Conservation (phyloP, 2,797 vertebrate species). For the Picus viridis region DNA sequence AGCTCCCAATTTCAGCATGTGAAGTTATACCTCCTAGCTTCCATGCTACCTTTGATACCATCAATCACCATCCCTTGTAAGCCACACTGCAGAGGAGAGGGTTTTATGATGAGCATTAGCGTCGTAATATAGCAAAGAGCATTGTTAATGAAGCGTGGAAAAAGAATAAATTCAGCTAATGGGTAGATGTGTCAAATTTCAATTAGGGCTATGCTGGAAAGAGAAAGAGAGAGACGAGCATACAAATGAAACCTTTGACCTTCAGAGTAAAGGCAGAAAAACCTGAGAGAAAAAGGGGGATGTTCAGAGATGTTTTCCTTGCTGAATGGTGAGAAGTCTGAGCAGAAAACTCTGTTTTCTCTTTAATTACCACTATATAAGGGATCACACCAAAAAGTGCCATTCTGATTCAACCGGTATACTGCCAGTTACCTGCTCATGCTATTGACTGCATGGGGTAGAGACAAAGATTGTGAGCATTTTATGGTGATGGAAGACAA, state of each 20-base stretch:
- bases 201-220: conserved; percentile 77
- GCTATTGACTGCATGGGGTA: background rate
- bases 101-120: conserved; percentile 79
- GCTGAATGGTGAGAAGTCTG: background rate
- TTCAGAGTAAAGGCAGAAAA: conserved; percentile 70
- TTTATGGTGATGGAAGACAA: background rate
- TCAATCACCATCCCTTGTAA: conserved; percentile 77
- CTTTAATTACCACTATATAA: background rate
- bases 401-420: background rate
- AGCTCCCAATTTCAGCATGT: conserved; percentile 55
- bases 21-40: conserved; percentile 68
- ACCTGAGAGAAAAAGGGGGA: conserved; percentile 56
- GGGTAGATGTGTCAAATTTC: conserved; percentile 83
- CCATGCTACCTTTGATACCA: conserved; percentile 70
- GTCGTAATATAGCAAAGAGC: conserved; percentile 76
- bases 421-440: background rate
- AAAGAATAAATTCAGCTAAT: conserved; percentile 83
- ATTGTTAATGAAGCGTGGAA: conserved; percentile 82
- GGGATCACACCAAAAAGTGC: background rate
- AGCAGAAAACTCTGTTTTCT: background rate
- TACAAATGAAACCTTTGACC: conserved; percentile 83
- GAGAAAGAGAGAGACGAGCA: conserved; percentile 69
- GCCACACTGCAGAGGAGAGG: conserved; percentile 72
- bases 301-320: conserved; percentile 42
- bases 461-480: background rate